A percentile compares a stretch with the other conserved stretches of the same genome.
phyloP scores from a whole-genome alignment of 2,113 vertebrate species.

The Irena cyanogastra region DNA sequence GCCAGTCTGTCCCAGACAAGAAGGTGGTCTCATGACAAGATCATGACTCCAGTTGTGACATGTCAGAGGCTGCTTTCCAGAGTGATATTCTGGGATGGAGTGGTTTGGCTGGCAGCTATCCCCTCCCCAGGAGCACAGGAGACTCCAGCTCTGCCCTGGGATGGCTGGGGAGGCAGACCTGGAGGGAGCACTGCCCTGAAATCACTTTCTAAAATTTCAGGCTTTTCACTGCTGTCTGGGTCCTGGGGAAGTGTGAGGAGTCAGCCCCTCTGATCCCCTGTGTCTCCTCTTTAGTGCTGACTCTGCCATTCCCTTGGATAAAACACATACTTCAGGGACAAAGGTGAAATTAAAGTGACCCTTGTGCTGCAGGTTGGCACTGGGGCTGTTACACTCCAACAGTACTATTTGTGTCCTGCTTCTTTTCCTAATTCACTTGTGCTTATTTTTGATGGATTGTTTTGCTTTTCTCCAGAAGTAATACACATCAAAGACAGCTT shows the following conservation, averaged over 20 bases:
- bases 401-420: background rate
- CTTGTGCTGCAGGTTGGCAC: background rate
- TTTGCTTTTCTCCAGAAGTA: background rate
- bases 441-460: background rate
- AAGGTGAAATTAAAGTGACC: background rate
- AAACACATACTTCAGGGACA: background rate
- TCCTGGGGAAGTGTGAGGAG: rapidly evolving
- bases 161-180: background rate
- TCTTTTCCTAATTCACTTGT: background rate
- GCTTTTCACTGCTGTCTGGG: background rate
- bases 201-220: background rate
- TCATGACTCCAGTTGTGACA: background rate
- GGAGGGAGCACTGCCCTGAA: background rate
- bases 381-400: background rate
- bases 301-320: background rate
- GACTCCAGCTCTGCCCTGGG: background rate
- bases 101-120: rapidly evolving
- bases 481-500: background rate
- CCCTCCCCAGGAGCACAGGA: background rate
- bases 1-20: background rate
- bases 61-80: background rate
- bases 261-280: background rate
- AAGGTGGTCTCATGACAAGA: background rate
- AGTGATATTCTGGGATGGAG: rapidly evolving
- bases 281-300: background rate